Evolutionary conservation across 2,888 invertebrate genomes (phyloP), one percentile per base, ranked within the genome.

Genomic region (Aleiodes leptofemur): DNA sequence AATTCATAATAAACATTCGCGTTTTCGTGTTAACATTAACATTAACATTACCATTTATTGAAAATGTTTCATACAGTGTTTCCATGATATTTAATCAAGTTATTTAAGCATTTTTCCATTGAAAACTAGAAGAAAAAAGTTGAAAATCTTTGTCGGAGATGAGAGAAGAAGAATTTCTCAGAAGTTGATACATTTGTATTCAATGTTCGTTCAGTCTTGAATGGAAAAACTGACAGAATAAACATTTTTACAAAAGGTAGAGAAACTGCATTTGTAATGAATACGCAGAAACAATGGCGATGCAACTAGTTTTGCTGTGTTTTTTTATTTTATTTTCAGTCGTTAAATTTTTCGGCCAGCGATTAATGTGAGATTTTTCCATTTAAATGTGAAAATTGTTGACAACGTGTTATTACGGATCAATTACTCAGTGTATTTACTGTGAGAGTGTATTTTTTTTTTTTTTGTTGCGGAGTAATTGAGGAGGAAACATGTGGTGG

Each of bases 401-500:
- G 11, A 7, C 11, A 9, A 53, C n/a, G n/a, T 53, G 16, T 53
- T 53, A 53, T 53, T 14, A 53, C n/a, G n/a, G 16, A 53, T 14
- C 3, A 61, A 61, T 61, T 38, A 29, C 11, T 34, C 38, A 61
- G 14, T 51, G 66, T 1, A 34, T 34, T 34, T 34, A 34, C 34
- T 34, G 34, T 29, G 66, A 50, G 7, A n/a, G 66, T 16, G 23
- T 16, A 23, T 50, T 43, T 23, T 23, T 23, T 23, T 43, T 23
- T 13, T 31, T 51, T 29, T 66, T 0, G 23, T 50, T 14, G 68
- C 13, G 31, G 50, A 31, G 23, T 50, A n/a, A 9, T 9, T 68
- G 14, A 31, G 23, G 7, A 51, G 29, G 11, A 6, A 77, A 77
- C 57, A 82, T 83, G 82, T 78, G 77, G 79, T 82, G 83, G 81